Base-by-base conservation (phyloP, 1,140 invertebrate species). In the Orchestia grillus region DNA sequence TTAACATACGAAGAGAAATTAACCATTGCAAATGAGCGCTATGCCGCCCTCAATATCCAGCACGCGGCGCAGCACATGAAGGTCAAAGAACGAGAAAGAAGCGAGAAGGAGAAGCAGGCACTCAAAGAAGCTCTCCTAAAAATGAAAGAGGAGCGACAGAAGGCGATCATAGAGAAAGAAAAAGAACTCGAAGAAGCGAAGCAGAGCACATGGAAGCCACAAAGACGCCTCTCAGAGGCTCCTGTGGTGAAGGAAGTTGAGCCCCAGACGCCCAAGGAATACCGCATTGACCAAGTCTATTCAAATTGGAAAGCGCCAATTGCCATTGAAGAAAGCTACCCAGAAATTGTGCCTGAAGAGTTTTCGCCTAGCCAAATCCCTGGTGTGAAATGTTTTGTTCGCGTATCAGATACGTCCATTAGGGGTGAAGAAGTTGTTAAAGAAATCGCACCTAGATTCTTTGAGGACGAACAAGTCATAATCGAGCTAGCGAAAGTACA, bases 251-350 rank as follows among this genome's bases (percentile, higher is more conserved):
- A 94, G 96, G 97, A 97, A 96, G 95, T 97, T 16, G 97, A 97
- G 42, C 62, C 98, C 11, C 96, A 96, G 87, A 96, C 96, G 19
- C 95, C 95, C 0, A 97, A 98, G 96, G 98, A 98, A 97, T 97
- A 96, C 19, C 95, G 96, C 62, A 96, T 97, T 44, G 96, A 95
- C 47, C 96, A 97, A 95, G 95, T 97, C 28, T 97, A 97, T 57
- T 62, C 96, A 0, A 96, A 96, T 57, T 97, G 96, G 96, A 97
- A 96, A 87, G 41, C 96, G 53, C 96, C 96, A 43, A 96, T 96
- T 62, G 96, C 95, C 45, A 88, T 97, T 90, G 96, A 97, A 87
- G 96, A 97, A 96, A 91, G 90, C 47, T 96, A 96, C 92, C 96
- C 96, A 87, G 96, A 97, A 96, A 95, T 97, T 19, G 94, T 96